Evolutionary conservation across 2,113 vertebrate genomes (phyloP).

Genomic region (Furnarius figulus): DNA sequence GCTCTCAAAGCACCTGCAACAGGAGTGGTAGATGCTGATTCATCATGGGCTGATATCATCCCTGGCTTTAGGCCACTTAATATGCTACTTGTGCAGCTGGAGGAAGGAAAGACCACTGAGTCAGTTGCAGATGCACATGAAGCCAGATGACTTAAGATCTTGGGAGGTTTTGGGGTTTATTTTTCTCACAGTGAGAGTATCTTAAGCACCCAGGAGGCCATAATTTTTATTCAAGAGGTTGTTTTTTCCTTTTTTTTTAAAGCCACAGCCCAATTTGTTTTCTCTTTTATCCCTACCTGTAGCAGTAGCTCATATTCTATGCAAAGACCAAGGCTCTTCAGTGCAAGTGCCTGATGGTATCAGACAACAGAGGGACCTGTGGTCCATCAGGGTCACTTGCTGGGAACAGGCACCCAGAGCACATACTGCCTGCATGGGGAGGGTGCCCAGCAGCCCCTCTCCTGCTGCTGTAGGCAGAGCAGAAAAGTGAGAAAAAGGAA

Average conservation of each 20-base stretch:
- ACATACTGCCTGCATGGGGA: background rate
- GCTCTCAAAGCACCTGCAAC: background rate
- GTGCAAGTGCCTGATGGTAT: rapidly evolving
- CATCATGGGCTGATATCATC: background rate
- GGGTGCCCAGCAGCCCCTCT: background rate
- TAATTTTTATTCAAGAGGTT: background rate
- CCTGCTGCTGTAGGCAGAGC: background rate
- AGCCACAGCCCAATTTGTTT: background rate
- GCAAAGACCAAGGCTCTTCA: background rate
- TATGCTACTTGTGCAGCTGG: background rate
- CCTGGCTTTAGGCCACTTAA: background rate
- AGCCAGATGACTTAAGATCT: background rate
- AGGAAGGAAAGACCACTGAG: background rate
- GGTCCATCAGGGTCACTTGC: background rate
- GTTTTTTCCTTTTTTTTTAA: background rate
- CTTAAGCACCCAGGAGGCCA: background rate
- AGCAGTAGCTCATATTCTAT: background rate
- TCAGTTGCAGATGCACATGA: background rate
- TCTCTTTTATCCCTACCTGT: background rate
- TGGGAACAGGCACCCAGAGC: rapidly evolving
- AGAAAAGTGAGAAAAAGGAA: background rate
- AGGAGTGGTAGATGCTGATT: background rate
- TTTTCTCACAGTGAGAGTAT: background rate
- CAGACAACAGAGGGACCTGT: background rate
- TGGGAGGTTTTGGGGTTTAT: background rate